Evolutionary conservation across 92 coral and sea anemone genomes (phyloP).

Genomic region (Palythoa heliodiscus): DNA sequence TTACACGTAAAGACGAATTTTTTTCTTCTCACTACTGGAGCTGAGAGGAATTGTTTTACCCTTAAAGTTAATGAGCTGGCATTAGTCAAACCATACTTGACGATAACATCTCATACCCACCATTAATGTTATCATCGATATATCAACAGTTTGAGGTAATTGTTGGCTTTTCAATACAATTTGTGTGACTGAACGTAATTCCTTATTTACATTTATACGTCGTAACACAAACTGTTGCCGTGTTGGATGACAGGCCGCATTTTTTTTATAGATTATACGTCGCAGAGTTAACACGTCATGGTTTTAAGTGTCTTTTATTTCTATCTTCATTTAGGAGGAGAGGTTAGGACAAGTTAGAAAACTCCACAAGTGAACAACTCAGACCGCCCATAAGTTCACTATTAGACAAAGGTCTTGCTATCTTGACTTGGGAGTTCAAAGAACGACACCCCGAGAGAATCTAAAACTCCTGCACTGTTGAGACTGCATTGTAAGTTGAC

Average conservation of each 20-base stretch:
- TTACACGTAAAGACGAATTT: conserved; percentile 25
- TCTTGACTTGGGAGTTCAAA: not conserved
- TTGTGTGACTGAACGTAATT: not conserved
- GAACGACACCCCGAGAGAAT: not conserved
- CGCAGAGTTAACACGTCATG: not conserved
- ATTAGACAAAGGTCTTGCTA: not conserved
- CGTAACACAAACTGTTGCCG: not conserved
- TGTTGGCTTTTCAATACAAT: not conserved
- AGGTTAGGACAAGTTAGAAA: not conserved
- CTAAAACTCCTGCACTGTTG: conserved; percentile 7
- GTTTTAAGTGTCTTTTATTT: conserved; percentile 25
- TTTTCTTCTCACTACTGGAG: not conserved
- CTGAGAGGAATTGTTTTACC: conserved; percentile 4
- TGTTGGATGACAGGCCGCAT: not conserved
- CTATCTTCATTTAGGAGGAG: conserved; percentile 2
- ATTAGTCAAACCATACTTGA: not conserved
- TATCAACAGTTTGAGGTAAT: not conserved
- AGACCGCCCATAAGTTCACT: not conserved
- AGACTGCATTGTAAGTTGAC: not conserved
- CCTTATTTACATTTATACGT: not conserved
- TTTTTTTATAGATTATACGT: conserved; percentile 21
- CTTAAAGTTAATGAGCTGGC: not conserved
- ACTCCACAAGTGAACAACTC: not conserved
- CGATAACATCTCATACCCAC: not conserved
- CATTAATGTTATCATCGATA: not conserved